Evolutionary conservation across 1,140 invertebrate genomes (phyloP).

Genomic region (Sarcophaga peregrina): DNA sequence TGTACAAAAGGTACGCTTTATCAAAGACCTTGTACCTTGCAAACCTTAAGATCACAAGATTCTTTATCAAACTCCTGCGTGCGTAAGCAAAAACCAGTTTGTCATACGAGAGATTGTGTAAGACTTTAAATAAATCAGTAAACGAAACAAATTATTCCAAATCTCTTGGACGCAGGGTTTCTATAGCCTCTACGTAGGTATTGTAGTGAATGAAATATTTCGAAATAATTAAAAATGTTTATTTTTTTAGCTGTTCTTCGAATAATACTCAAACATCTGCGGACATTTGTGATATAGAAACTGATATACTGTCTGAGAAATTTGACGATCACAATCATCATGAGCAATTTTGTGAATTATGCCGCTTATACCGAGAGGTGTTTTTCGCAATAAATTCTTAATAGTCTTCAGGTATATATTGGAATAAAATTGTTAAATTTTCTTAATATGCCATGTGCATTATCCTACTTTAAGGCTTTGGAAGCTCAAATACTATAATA

Average conservation of each 20-base stretch:
- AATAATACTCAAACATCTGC: constrained; percentile 32
- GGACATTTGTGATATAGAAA: neutral
- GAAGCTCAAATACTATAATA: no score
- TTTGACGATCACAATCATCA: neutral
- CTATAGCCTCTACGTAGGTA: constrained; percentile 30
- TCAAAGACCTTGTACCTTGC: neutral
- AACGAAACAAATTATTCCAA: constrained; percentile 5
- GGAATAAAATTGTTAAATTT: no score
- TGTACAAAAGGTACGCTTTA: neutral
- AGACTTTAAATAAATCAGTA: neutral
- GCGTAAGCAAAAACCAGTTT: constrained; percentile 50
- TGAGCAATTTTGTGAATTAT: constrained; percentile 32
- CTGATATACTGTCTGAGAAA: neutral
- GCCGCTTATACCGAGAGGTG: constrained; percentile 15
- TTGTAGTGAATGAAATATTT: neutral
- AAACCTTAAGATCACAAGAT: neutral
- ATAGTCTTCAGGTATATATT: no score
- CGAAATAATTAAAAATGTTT: neutral
- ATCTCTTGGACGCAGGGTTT: constrained; percentile 11
- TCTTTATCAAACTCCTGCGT: constrained; percentile 46
- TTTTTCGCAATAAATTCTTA: constrained; percentile 10
- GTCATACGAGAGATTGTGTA: constrained; percentile 32
- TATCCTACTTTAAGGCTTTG: no score
- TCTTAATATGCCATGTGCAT: no score
- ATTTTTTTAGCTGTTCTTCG: constrained; percentile 15